Conservation (phyloP, 2,888 invertebrate species). For the Scaptomyza tumidula region DNA sequence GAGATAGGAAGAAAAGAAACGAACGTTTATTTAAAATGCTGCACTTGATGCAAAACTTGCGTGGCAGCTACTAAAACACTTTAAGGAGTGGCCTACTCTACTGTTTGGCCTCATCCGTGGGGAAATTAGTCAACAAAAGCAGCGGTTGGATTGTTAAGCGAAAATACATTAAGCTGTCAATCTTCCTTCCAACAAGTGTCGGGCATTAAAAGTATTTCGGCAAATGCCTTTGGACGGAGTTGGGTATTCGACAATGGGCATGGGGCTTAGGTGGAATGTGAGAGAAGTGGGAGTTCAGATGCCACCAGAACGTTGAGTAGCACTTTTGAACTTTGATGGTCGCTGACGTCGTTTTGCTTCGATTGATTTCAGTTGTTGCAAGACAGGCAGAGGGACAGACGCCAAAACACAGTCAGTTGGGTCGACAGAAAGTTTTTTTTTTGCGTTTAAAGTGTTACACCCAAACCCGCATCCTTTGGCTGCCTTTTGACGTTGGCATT, state of each 20-base stretch:
- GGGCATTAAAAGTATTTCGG: conserved; percentile 68
- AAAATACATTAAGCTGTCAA: conserved; percentile 77
- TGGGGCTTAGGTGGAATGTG: conserved; percentile 2
- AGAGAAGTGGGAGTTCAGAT: conserved; percentile 15
- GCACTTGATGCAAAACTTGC: conserved; percentile 71
- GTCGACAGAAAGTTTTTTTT: conserved; percentile 30
- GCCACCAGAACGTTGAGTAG: conserved; percentile 60
- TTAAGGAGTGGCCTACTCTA: conserved; percentile 48
- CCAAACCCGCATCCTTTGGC: no score
- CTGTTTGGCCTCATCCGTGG: conserved; percentile 31
- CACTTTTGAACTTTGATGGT: conserved; percentile 77
- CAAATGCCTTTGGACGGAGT: conserved; percentile 37
- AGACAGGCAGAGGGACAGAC: conserved; percentile 4
- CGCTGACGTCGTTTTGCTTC: conserved; percentile 58
- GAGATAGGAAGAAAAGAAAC: neutral
- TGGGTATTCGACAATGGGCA: neutral
- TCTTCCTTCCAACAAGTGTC: conserved; percentile 67
- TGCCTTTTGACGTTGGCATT: neutral
- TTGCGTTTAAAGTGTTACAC: conserved; percentile 20
- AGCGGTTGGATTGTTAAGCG: conserved; percentile 56
- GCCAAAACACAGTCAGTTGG: conserved; percentile 13
- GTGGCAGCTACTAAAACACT: conserved; percentile 47
- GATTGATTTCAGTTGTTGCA: conserved; percentile 64
- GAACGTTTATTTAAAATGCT: conserved; percentile 69
- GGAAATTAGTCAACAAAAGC: conserved; percentile 68